These are phyloP conservation scores for Mirounga angustirostris DNA, from an alignment of 2,113 vertebrate genomes.

Conservation along the genomic window DNA sequence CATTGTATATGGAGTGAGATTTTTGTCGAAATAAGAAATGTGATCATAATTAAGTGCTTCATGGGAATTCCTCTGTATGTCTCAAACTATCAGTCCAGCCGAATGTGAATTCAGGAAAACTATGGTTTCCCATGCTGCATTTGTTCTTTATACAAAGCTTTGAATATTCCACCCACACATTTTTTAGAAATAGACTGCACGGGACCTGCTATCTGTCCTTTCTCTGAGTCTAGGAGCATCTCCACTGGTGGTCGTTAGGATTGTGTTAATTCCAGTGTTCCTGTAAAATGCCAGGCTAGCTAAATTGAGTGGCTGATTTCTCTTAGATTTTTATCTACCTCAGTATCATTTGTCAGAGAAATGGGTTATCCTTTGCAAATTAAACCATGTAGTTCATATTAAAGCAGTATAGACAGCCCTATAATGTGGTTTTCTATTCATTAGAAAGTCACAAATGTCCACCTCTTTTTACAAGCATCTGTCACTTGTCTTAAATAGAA, in stretches of 20 bases:
- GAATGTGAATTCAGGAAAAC: slow-evolving; percentile 11
- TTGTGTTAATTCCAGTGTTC: not conserved
- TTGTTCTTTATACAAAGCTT: slow-evolving; percentile 47
- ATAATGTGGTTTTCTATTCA: slow-evolving; percentile 7
- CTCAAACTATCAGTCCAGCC: not conserved
- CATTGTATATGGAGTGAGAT: not conserved
- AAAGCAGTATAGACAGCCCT: not conserved
- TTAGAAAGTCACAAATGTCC: not conserved
- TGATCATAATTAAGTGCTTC: not conserved
- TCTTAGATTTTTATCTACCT: slow-evolving; percentile 39
- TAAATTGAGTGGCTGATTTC: slow-evolving; percentile 53
- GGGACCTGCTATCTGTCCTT: not conserved
- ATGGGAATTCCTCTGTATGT: slow-evolving; percentile 21
- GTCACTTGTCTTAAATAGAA: not conserved
- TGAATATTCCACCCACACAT: not conserved
- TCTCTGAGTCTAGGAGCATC: not conserved
- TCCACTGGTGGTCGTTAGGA: not conserved
- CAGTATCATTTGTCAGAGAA: slow-evolving; percentile 16
- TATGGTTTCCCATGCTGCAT: not conserved
- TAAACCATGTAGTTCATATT: not conserved
- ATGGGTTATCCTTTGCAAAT: not conserved
- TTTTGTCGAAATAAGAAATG: slow-evolving; percentile 48
- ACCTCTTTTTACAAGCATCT: not conserved
- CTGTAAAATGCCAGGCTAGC: not conserved
- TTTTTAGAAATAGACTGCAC: not conserved